Percentiles rank a stretch among this genome's conserved stretches.
Conservation (phyloP, 1,140 invertebrate genomes). For the Drosophila punjabiensis region DNA sequence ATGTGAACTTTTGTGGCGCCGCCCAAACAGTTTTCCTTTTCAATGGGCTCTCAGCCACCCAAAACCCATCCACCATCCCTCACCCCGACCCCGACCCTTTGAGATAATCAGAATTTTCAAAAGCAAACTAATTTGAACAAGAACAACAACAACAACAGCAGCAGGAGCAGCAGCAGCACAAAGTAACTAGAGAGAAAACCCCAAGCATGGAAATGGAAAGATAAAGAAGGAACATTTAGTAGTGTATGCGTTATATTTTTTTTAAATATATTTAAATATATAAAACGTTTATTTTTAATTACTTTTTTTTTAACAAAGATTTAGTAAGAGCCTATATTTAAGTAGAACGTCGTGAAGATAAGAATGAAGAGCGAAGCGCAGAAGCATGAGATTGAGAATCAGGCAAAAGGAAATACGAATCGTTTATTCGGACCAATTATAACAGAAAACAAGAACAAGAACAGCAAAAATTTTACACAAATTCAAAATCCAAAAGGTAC, state of each 20-base stretch:
- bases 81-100: not conserved
- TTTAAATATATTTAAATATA: slow-evolving; percentile 56
- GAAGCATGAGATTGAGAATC: slow-evolving; percentile 31
- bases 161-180: slow-evolving; percentile 5
- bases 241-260: slow-evolving; percentile 57
- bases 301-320: slow-evolving; percentile 55
- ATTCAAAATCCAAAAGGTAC: not conserved
- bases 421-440: slow-evolving; percentile 25
- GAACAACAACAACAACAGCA: slow-evolving; percentile 1
- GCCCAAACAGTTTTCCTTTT: slow-evolving; percentile 17
- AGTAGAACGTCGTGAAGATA: slow-evolving; percentile 28
- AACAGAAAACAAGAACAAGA: slow-evolving; percentile 7
- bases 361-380: slow-evolving; percentile 14
- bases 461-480: slow-evolving; percentile 2
- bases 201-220: slow-evolving; percentile 25
- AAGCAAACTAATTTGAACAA: slow-evolving; percentile 16
- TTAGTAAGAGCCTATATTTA: slow-evolving; percentile 64
- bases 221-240: slow-evolving; percentile 32
- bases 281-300: slow-evolving; percentile 49
- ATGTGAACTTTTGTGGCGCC: slow-evolving; percentile 16
- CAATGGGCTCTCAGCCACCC: not conserved
- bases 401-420: slow-evolving; percentile 9
- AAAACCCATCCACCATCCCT: accelerated
- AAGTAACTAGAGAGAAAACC: slow-evolving; percentile 22
- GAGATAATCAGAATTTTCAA: slow-evolving; percentile 16